Base-by-base conservation (phyloP, 2,113 vertebrate genomes). In the Calidris pugnax region DNA sequence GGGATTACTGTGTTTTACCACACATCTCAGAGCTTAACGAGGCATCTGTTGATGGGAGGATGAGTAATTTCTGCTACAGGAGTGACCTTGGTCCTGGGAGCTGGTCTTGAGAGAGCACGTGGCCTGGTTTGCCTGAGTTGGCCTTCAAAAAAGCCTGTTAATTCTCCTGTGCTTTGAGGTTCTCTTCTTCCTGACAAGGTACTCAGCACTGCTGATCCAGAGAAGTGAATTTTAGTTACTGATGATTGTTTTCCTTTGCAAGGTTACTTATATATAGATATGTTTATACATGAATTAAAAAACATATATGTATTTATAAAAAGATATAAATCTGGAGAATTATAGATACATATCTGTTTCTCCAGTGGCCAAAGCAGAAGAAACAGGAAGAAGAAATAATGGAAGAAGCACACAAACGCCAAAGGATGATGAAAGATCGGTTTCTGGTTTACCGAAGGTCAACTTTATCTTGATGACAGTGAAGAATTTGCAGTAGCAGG, bases 21-120 rank as follows among this genome's bases (percentile, higher is more conserved):
- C 50, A 47, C 67, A 53, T 66, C 63, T 86, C 19, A 10, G 80
- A 95, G 89, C 76, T 92, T 87, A 94, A 86, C 0, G 2, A 39
- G 86, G 48, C 35, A 60, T 80, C 86, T 94, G 67, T 27, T 83
- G 71, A 63, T 86, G 5, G 4, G 45, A 73, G 76, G 59, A 86
- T 86, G 83, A 90, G 53, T 68, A 92, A 93, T 88, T 92, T 83
- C 83, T 85, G 39, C 60, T 53, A 68, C 32, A 94, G 83, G 14
- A 73, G 72, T 47, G 67, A 32, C 68, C 79, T 88, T 84, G 83
- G 5, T 47, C 2, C 6, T 88, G 62, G 71, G 39, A 72, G 62
- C 56, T 79, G n/a, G 26, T 53, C 59, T 33, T 50, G 53, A 32
- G 32, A 41, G 14, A 57, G 6, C 0, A 2, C 39, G 9, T 37